These are phyloP conservation scores for Contarinia nasturtii DNA, from an alignment of 1,140 invertebrate genomes.

Conservation along the genomic window DNA sequence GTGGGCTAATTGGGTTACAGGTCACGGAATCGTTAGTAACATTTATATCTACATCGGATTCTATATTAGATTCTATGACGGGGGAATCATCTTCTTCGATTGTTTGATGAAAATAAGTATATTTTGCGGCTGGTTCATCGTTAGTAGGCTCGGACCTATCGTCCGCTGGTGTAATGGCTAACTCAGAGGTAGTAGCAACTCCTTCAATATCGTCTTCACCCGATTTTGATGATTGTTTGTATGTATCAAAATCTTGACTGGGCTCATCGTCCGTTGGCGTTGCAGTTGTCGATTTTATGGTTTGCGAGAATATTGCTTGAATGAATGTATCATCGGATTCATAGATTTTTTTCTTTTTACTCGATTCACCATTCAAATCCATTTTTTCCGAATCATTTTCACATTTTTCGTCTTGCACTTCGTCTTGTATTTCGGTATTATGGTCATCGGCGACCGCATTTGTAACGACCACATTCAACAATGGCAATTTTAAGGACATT, in stretches of 20 bases:
- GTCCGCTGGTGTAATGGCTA: no score
- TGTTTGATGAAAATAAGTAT: slow-evolving; percentile 4
- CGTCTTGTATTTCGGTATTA: no score
- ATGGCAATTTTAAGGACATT: no score
- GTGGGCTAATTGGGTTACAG: not conserved
- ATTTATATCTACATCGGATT: no score
- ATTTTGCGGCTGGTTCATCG: not conserved
- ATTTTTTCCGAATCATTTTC: no score
- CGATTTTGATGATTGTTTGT: not conserved
- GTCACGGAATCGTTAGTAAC: not conserved
- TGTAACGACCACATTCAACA: no score
- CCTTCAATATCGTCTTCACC: not conserved
- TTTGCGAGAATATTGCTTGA: not conserved
- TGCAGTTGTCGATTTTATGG: not conserved
- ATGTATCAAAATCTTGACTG: not conserved
- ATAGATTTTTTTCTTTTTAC: slow-evolving; percentile 1
- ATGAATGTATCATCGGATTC: slow-evolving; percentile 1
- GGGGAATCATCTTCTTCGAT: slow-evolving; percentile 2
- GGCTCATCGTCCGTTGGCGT: not conserved
- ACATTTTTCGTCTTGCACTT: no score
- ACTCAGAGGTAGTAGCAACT: not conserved
- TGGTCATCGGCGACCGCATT: no score
- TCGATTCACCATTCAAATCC: not conserved
- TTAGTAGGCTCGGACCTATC: not conserved
- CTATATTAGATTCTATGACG: no score